Conservation (phyloP, 2,113 vertebrate species). For the Accipiter virgatus region DNA sequence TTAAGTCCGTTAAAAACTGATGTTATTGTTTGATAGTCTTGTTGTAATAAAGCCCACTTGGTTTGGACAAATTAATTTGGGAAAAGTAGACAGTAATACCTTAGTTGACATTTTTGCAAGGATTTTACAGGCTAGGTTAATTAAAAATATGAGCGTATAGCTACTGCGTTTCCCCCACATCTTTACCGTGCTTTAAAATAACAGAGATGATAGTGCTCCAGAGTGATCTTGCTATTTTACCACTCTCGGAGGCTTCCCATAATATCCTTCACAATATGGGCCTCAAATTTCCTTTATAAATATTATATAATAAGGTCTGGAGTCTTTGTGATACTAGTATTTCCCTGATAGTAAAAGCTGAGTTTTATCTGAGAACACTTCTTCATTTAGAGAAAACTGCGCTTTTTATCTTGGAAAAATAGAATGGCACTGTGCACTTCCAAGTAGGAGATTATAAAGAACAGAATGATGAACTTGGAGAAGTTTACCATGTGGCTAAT, state of each 20-base stretch:
- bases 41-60: constrained; percentile 12
- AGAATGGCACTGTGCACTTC: not conserved
- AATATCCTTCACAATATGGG: not conserved
- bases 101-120: not conserved
- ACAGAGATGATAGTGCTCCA: not conserved
- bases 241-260: not conserved
- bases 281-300: constrained; percentile 21
- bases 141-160: constrained; percentile 23
- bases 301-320: not conserved
- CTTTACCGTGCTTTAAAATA: constrained; percentile 30
- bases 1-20: constrained; percentile 13
- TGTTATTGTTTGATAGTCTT: not conserved
- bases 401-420: not conserved
- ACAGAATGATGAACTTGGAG: not conserved
- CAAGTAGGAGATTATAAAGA: not conserved
- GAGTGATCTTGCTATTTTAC: not conserved
- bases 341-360: not conserved
- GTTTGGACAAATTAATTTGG: constrained; percentile 9
- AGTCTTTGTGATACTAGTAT: not conserved
- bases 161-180: not conserved
- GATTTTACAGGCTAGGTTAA: constrained; percentile 30
- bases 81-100: not conserved
- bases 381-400: not conserved
- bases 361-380: not conserved
- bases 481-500: not conserved